Conservation (phyloP, 2,888 invertebrate species). For the Eupeodes latifasciatus region DNA sequence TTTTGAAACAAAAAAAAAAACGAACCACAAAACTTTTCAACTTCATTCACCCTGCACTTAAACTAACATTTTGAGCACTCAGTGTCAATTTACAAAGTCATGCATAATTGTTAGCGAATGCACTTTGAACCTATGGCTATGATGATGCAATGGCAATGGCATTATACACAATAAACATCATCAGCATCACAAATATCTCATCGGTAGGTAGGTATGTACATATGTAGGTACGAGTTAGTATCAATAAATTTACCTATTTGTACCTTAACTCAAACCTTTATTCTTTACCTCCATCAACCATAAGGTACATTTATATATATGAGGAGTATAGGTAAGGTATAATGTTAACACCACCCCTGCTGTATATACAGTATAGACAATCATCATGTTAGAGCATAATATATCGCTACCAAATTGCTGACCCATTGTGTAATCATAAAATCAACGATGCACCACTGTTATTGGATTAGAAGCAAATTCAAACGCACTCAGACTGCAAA, state of each 20-base stretch:
- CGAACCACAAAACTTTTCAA: not conserved
- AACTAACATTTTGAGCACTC: constrained; percentile 60
- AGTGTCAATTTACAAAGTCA: constrained; percentile 74
- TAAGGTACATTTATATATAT: not conserved
- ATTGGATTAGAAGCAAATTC: constrained; percentile 55
- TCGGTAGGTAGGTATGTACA: too few relatives aligned
- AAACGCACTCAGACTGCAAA: not conserved
- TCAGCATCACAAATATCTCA: constrained; percentile 58
- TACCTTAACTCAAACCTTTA: constrained; percentile 22
- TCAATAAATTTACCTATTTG: constrained; percentile 68
- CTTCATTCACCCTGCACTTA: constrained; percentile 61
- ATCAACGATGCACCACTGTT: constrained; percentile 71
- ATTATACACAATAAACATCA: constrained; percentile 66
- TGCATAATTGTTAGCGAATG: constrained; percentile 73
- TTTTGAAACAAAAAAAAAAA: too few relatives aligned
- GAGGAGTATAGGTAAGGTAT: not conserved
- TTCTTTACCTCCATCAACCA: not conserved
- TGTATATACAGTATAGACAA: not conserved
- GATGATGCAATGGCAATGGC: not conserved
- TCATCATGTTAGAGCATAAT: constrained; percentile 52
- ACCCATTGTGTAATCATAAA: constrained; percentile 76
- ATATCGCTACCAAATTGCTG: constrained; percentile 70
- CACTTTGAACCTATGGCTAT: constrained; percentile 64
- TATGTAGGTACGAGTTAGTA: constrained; percentile 9
- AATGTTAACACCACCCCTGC: not conserved